phyloP scores from a whole-genome alignment of 2,113 vertebrate species.

The Lamprologus sp. region DNA sequence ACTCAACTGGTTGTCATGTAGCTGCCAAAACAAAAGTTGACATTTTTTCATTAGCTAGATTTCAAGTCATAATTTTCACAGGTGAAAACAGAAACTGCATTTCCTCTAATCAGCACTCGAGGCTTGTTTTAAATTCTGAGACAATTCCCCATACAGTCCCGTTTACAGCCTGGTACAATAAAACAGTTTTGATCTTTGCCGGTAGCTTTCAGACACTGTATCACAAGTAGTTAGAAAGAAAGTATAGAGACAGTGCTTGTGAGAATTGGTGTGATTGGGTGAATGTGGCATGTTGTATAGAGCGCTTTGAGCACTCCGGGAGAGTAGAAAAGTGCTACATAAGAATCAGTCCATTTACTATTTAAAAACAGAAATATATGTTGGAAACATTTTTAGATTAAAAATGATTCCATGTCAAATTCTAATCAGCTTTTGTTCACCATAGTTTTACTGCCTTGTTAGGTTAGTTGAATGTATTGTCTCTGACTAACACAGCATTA shows the following conservation, averaged over 20 bases:
- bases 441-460: not conserved
- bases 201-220: not conserved
- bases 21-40: slow-evolving; percentile 64
- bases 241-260: not conserved
- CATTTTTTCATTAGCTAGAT: not conserved
- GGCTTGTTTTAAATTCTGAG: not conserved
- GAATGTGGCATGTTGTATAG: not conserved
- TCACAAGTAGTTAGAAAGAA: not conserved
- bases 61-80: not conserved
- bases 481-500: not conserved
- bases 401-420: not conserved
- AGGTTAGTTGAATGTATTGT: not conserved
- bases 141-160: not conserved
- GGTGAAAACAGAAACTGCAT: not conserved
- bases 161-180: not conserved
- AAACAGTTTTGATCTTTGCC: not conserved
- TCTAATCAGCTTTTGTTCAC: not conserved
- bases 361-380: not conserved
- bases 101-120: not conserved
- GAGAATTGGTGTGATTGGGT: not conserved
- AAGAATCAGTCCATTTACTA: not conserved
- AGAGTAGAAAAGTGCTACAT: not conserved
- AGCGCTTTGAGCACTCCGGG: not conserved
- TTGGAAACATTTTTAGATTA: not conserved
- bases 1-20: slow-evolving; percentile 89